These are phyloP conservation scores for Vombatus ursinus DNA, from an alignment of 2,113 vertebrate species.

Conservation along the genomic window DNA sequence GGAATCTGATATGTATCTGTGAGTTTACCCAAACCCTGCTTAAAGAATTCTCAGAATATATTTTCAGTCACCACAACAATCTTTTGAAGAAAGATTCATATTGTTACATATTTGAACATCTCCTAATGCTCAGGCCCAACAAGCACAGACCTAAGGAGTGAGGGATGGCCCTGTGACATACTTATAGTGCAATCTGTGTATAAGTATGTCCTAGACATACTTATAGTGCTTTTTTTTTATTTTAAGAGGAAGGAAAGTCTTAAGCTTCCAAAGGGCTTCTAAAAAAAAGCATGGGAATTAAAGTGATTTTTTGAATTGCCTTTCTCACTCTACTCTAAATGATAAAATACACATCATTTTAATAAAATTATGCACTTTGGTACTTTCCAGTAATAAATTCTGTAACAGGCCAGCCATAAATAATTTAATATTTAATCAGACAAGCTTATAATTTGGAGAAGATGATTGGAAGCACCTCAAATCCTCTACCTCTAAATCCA, in stretches of 20 bases:
- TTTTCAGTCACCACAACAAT: background rate
- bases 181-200: too few species aligned
- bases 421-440: constrained; percentile 19
- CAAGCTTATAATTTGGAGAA: background rate
- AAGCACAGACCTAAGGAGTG: too few species aligned
- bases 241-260: background rate
- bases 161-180: background rate
- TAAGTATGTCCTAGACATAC: background rate
- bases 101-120: background rate
- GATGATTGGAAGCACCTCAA: background rate
- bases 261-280: constrained; percentile 11
- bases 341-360: background rate
- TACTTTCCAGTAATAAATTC: background rate
- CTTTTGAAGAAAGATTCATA: background rate
- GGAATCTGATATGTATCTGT: background rate
- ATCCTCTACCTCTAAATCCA: background rate
- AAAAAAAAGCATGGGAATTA: background rate
- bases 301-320: background rate
- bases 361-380: background rate
- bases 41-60: background rate
- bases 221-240: background rate
- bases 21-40: background rate
- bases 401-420: background rate
- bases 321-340: constrained; percentile 22
- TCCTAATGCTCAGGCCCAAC: too few species aligned